Conservation (phyloP, 1,140 invertebrate species). For the Contarinia nasturtii region DNA sequence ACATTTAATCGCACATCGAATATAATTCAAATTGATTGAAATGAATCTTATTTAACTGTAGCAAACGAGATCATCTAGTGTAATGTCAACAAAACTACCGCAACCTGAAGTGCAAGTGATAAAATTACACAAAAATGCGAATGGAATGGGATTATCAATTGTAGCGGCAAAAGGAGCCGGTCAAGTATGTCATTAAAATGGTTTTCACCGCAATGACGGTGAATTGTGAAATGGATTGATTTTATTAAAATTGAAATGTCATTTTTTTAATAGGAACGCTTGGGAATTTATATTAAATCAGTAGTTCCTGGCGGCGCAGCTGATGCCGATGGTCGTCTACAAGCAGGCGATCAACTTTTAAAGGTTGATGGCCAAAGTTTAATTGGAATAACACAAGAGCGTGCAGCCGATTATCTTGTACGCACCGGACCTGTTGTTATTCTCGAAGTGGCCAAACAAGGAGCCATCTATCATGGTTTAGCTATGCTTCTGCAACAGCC, state of each 20-base stretch:
- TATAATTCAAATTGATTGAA: too few relatives aligned
- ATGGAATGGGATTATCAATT: slow-evolving; percentile 84
- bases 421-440: slow-evolving; percentile 82
- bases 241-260: slow-evolving; percentile 2
- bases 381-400: slow-evolving; percentile 91
- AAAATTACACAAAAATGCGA: slow-evolving; percentile 74
- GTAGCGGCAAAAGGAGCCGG: slow-evolving; percentile 65
- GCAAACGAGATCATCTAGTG: slow-evolving; percentile 39
- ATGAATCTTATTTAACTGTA: too few relatives aligned
- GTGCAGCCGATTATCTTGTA: slow-evolving; percentile 89
- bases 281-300: slow-evolving; percentile 96
- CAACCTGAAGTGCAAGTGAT: slow-evolving; percentile 61
- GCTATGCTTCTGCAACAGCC: slow-evolving; percentile 84
- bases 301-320: slow-evolving; percentile 91
- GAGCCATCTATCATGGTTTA: slow-evolving; percentile 86
- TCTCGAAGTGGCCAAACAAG: slow-evolving; percentile 92
- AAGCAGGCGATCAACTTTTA: slow-evolving; percentile 91
- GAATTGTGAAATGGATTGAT: background rate
- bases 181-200: slow-evolving; percentile 9
- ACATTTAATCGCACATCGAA: background rate
- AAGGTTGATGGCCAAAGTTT: slow-evolving; percentile 94
- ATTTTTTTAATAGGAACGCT: slow-evolving; percentile 46
- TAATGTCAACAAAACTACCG: slow-evolving; percentile 25
- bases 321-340: slow-evolving; percentile 79
- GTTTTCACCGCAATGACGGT: background rate